Conservation (phyloP, 37 sponge, comb jelly and placozoan species). For the Beroe ovata region DNA sequence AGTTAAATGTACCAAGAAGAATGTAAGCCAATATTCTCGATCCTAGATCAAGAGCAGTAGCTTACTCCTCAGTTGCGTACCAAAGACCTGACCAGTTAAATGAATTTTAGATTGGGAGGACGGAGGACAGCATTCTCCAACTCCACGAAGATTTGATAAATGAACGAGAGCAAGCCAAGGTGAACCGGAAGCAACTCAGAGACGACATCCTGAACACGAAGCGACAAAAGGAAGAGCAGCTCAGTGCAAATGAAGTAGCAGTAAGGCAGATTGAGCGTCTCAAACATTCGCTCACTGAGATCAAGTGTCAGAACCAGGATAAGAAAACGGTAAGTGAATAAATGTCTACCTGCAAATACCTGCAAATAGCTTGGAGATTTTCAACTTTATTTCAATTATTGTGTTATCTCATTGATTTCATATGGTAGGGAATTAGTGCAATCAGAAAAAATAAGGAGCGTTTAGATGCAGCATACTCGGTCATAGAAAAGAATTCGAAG, state of each 20-base stretch:
- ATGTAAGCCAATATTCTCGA: no score
- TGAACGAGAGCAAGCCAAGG: slow-evolving; percentile 29
- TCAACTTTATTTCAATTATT: background rate
- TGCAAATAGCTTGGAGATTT: no score
- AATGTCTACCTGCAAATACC: no score
- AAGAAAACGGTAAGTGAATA: slow-evolving; percentile 19
- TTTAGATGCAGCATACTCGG: slow-evolving; percentile 5
- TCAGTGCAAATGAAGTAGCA: slow-evolving; percentile 49
- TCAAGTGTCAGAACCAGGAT: slow-evolving; percentile 49
- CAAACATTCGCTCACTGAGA: background rate
- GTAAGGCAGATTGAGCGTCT: slow-evolving; percentile 36
- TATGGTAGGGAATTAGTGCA: slow-evolving; percentile 13
- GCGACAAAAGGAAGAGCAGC: slow-evolving; percentile 42
- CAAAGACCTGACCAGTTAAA: no score
- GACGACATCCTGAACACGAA: slow-evolving; percentile 41
- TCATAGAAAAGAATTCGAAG: background rate
- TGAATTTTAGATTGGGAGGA: slow-evolving; percentile 47
- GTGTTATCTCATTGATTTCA: background rate
- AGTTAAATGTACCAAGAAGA: slow-evolving; percentile 57
- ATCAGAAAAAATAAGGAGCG: slow-evolving; percentile 51
- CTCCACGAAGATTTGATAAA: slow-evolving; percentile 60
- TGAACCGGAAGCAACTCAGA: slow-evolving; percentile 7
- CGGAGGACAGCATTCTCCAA: slow-evolving; percentile 52
- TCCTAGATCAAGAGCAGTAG: no score
- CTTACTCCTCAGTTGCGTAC: background rate